phyloP scores from a whole-genome alignment of 2,888 invertebrate genomes.

The Callosobruchus maculatus region DNA sequence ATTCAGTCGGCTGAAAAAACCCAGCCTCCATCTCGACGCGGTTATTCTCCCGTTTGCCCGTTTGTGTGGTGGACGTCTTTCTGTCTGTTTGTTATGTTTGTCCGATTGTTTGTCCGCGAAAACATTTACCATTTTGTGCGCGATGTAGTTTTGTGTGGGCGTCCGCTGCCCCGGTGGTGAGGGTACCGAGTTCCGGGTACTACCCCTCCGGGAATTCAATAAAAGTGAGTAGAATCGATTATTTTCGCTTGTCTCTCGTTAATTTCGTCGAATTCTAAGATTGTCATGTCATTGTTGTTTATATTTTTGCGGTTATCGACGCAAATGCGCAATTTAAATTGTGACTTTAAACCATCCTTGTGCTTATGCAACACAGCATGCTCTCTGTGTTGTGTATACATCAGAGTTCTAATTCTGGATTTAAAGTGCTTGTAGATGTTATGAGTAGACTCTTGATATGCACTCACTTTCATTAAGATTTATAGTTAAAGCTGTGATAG shows the following conservation, averaged over 20 bases:
- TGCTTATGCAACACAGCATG: background rate
- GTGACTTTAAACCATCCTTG: background rate
- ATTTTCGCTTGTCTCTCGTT: background rate
- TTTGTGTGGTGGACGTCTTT: background rate
- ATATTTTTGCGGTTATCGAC: background rate
- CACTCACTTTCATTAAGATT: background rate
- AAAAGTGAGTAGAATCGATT: background rate
- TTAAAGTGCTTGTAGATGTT: background rate
- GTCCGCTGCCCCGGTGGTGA: background rate
- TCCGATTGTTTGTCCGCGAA: background rate
- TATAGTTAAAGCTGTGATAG: background rate
- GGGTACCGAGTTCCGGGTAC: background rate
- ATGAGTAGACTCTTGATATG: background rate
- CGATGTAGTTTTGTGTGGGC: background rate
- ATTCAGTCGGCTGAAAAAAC: conserved; percentile 6
- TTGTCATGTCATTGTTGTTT: background rate
- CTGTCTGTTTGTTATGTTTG: background rate
- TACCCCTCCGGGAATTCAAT: background rate
- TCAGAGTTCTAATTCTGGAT: background rate
- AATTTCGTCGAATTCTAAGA: background rate
- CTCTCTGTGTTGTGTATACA: background rate
- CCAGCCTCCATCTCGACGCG: background rate
- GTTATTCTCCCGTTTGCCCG: background rate
- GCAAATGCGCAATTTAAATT: background rate
- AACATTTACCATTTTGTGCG: background rate